Percentiles rank a stretch among this genome's conserved stretches.
Conservation (phyloP, 2,113 vertebrate genomes). For the Grallaria varia region DNA sequence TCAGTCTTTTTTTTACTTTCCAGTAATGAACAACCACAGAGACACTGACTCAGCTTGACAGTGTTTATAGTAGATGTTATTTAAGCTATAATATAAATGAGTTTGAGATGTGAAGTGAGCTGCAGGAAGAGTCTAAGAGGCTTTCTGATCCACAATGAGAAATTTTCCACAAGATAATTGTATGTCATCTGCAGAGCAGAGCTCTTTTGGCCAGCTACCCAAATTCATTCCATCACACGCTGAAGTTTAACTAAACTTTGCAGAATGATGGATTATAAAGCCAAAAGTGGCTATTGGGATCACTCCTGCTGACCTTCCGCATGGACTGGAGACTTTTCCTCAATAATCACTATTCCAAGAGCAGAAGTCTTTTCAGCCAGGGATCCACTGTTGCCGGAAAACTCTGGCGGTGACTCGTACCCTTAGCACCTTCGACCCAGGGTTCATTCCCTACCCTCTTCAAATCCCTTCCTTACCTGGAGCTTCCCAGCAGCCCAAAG, state of each 20-base stretch:
- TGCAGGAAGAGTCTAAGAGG: not conserved
- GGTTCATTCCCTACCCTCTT: not conserved
- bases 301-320: not conserved
- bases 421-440: not conserved
- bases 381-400: not conserved
- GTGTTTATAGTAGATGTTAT: not conserved
- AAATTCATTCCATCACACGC: not conserved
- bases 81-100: not conserved
- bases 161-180: not conserved
- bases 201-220: not conserved
- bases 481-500: not conserved
- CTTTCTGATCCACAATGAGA: not conserved
- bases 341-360: not conserved
- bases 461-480: not conserved
- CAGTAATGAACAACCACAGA: not conserved
- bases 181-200: not conserved
- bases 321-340: not conserved
- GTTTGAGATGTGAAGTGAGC: not conserved
- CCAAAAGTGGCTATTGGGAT: not conserved
- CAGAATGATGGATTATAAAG: not conserved
- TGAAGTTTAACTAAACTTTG: not conserved
- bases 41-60: not conserved
- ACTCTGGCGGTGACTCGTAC: not conserved
- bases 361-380: not conserved
- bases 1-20: not conserved